These are phyloP conservation scores for Lasioglossum villosulum DNA, from an alignment of 2,888 invertebrate species.

Conservation along the genomic window DNA sequence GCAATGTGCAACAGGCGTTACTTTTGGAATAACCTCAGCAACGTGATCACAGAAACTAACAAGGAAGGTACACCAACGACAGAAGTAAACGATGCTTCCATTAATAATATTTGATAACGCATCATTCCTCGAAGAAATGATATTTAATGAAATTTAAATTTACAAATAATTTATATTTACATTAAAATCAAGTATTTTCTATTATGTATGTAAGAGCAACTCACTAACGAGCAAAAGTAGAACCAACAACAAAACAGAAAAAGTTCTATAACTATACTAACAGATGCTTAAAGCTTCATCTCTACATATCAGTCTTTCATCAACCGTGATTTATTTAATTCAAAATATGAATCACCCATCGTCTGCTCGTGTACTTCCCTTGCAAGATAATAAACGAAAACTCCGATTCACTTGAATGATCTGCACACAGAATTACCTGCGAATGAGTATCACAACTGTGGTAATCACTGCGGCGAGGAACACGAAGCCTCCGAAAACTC, in stretches of 20 bases:
- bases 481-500: constrained; percentile 95
- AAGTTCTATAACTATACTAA: background rate
- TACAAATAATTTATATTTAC: background rate
- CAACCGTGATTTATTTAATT: background rate
- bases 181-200: background rate
- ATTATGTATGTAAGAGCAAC: too few relatives aligned
- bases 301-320: background rate
- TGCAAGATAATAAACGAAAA: background rate
- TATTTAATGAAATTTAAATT: background rate
- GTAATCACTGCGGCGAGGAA: constrained; percentile 95
- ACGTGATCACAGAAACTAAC: constrained; percentile 47
- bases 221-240: background rate
- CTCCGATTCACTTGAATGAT: constrained; percentile 33
- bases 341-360: background rate
- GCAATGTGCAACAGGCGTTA: constrained; percentile 39
- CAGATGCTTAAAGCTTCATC: background rate
- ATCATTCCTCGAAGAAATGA: background rate
- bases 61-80: background rate
- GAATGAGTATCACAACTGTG: constrained; percentile 93
- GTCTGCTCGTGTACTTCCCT: background rate
- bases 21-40: constrained; percentile 22
- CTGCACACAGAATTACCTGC: constrained; percentile 88
- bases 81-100: background rate
- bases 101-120: background rate
- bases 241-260: background rate